These are phyloP conservation scores for Galemys pyrenaicus DNA, from an alignment of 2,113 vertebrate genomes.

Conservation along the genomic window DNA sequence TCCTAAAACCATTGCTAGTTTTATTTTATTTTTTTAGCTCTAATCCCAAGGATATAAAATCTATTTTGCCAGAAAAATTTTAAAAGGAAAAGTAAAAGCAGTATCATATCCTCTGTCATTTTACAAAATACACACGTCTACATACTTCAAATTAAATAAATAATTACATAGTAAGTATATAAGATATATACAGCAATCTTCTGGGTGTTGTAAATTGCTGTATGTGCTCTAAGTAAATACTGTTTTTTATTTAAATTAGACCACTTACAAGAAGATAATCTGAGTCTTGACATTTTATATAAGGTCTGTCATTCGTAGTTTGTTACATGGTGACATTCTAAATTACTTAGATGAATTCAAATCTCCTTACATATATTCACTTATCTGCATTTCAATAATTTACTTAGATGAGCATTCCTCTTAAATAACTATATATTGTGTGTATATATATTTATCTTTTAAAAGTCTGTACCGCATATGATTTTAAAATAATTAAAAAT, in stretches of 20 bases:
- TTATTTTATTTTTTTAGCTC: not conserved
- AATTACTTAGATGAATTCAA: not conserved
- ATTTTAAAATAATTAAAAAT: constrained; percentile 45
- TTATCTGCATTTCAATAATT: not conserved
- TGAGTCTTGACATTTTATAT: not conserved
- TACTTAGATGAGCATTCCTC: not conserved
- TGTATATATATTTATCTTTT: not conserved
- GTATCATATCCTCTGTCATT: not conserved
- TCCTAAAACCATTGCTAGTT: not conserved
- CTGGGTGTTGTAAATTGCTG: not conserved
- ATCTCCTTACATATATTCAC: not conserved
- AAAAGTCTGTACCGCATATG: not conserved
- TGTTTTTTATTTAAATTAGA: not conserved
- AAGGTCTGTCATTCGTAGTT: not conserved
- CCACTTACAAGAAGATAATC: not conserved
- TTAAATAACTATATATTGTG: not conserved
- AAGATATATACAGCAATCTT: not conserved
- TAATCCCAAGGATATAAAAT: not conserved
- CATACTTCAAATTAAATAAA: constrained; percentile 8
- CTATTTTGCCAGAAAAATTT: not conserved
- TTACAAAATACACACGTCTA: not conserved
- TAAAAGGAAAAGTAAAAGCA: not conserved
- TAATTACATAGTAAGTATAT: not conserved
- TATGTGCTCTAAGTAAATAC: not conserved
- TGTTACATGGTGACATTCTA: not conserved